These are phyloP conservation scores for Microplitis mediator DNA, from an alignment of 1,140 invertebrate species.

Conservation along the genomic window DNA sequence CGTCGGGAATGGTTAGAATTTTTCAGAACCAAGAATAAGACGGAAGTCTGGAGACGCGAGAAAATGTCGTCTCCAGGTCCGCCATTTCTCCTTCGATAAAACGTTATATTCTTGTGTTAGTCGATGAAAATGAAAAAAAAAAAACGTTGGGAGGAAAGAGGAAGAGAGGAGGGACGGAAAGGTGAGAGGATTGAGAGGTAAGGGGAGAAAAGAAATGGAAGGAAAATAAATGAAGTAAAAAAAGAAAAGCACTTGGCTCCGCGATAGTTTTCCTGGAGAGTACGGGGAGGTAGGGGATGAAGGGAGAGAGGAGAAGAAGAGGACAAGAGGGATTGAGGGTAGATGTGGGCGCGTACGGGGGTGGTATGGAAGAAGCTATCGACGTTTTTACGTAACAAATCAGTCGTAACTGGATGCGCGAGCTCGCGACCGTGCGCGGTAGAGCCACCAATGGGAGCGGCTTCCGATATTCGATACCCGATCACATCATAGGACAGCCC, in stretches of 20 bases:
- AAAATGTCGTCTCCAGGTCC: conserved; percentile 37
- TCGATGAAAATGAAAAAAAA: conserved; percentile 55
- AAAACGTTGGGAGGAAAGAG: too few relatives aligned
- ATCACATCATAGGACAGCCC: conserved; percentile 60
- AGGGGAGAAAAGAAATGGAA: conserved; percentile 17
- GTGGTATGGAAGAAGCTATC: conserved; percentile 58
- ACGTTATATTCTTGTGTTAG: conserved; percentile 49
- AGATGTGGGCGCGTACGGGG: conserved; percentile 23
- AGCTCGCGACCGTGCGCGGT: conserved; percentile 54
- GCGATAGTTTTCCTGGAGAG: background rate
- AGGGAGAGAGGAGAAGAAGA: conserved; percentile 21
- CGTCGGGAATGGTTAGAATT: too few relatives aligned
- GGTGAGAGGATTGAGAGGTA: conserved; percentile 3
- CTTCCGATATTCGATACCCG: conserved; percentile 63
- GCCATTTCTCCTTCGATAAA: conserved; percentile 61
- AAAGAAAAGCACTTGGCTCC: background rate
- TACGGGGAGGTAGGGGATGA: conserved; percentile 16
- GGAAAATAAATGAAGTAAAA: conserved; percentile 11
- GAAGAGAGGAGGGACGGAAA: conserved; percentile 43
- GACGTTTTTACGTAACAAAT: conserved; percentile 65
- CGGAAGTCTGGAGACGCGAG: conserved; percentile 9
- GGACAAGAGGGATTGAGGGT: conserved; percentile 10
- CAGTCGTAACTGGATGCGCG: conserved; percentile 60
- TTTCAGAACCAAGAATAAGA: conserved; percentile 9
- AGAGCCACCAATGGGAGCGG: conserved; percentile 57